Conservation (phyloP, 1,140 invertebrate species). For the Portunus trituberculatus region DNA sequence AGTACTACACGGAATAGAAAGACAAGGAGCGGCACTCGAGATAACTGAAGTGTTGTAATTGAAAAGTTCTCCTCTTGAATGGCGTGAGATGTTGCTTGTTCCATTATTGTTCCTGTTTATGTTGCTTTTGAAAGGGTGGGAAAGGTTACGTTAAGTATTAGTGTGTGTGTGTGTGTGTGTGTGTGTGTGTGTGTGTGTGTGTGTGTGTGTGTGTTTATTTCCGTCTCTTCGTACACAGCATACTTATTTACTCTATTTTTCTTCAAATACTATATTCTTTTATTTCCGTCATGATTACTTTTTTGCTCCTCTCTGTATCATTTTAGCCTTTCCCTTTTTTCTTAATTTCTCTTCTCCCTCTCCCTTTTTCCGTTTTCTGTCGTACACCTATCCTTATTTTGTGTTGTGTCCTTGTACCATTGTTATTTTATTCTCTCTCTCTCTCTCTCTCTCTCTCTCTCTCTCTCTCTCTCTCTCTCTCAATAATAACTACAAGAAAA, state of each 20-base stretch:
- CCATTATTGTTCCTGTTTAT: background rate
- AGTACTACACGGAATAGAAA: background rate
- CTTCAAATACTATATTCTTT: background rate
- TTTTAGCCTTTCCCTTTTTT: background rate
- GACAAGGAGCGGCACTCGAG: background rate
- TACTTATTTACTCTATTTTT: background rate
- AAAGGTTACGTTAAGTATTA: too few relatives aligned
- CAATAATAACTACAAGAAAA: too few relatives aligned
- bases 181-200: too few relatives aligned
- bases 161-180: too few relatives aligned
- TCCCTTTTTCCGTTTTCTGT: background rate
- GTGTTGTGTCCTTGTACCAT: background rate
- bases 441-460: background rate
- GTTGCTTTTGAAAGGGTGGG: too few relatives aligned
- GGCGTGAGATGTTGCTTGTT: constrained; percentile 18
- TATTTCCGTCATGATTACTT: background rate
- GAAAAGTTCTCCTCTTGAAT: background rate
- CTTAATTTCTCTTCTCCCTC: background rate
- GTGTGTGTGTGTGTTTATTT: too few relatives aligned
- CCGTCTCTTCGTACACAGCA: too few relatives aligned
- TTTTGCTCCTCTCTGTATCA: background rate
- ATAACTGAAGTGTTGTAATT: background rate
- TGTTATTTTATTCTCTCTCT: background rate
- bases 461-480: too few relatives aligned
- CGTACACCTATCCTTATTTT: background rate